Conservation (phyloP, 2,888 invertebrate genomes). For the Nymphalis urticae region DNA sequence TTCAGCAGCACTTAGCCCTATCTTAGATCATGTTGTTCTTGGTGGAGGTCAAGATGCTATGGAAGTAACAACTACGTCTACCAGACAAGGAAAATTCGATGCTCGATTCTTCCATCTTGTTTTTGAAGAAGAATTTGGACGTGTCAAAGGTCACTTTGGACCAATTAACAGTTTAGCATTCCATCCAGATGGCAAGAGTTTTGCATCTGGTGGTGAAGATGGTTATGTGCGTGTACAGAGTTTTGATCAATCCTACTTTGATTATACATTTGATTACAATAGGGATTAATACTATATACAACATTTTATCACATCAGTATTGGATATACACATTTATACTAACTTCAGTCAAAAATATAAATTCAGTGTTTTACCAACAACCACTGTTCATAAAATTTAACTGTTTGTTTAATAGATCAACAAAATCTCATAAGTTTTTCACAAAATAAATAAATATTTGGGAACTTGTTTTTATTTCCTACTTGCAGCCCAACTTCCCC, state of each 20-base stretch:
- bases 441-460: conserved; percentile 33
- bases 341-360: conserved; percentile 13
- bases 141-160: conserved; percentile 99
- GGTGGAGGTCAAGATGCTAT: conserved; percentile 99
- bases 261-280: conserved; percentile 94
- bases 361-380: conserved; percentile 1
- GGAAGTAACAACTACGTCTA: conserved; percentile 98
- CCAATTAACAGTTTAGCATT: conserved; percentile 99
- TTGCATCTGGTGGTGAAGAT: conserved; percentile 98
- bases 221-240: conserved; percentile 98
- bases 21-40: conserved; percentile 96
- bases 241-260: conserved; percentile 98
- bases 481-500: not conserved
- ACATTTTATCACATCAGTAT: conserved; percentile 19
- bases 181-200: conserved; percentile 98
- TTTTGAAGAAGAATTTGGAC: conserved; percentile 97
- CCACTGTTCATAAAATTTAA: not conserved
- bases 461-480: conserved; percentile 17
- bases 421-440: conserved; percentile 21
- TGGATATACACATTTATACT: not conserved
- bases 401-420: not conserved
- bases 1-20: conserved; percentile 98
- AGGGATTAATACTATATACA: conserved; percentile 59
- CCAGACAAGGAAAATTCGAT: conserved; percentile 98
- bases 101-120: conserved; percentile 96